Base-by-base conservation (phyloP, 1,140 invertebrate species). In the Pogonomyrmex barbatus region DNA sequence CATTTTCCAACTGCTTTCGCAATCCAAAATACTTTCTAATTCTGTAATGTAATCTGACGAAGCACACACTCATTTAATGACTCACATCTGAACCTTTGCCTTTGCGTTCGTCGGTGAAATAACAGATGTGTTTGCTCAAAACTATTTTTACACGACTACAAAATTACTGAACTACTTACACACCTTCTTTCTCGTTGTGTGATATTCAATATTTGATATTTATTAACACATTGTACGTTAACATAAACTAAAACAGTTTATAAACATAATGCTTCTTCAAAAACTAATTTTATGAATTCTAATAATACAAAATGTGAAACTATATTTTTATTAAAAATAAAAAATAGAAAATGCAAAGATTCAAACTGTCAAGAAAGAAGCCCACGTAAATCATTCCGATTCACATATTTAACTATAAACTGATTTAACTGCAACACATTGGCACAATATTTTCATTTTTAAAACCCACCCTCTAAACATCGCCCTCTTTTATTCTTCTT, bases 81-180 rank as follows among this genome's bases (percentile, higher is more conserved):
- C 42, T 84, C 65, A 70, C 5, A 39, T 30, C n/a, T 75, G 36
- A 75, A 60, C 24, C 10, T 0, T 73, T 36, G 12, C 8, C 17
- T n/a, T n/a, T 70, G 54, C 52, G 42, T 54, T 63, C 45, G 10
- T 24, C 70, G 14, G 58, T 68, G 76, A 76, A 85, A 67, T 73
- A 56, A 85, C 24, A 42, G n/a, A 56, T 8, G 42, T n/a, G 60
- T 62, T 47, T 58, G 73, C 52, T 87, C 50, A 30, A n/a, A 63
- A 76, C 68, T 88, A 89, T 88, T 89, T 89, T 88, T 86, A 86
- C 54, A 9, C 14, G 45, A 76, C 76, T 65, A 50, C 14, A 33
- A 45, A 77, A 77, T 62, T 2, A 47, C 42, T 10, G 8, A 33
- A 68, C 67, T 42, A 79, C 9, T 24, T 24, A 36, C 30, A 8